A percentile compares a stretch with the other conserved stretches of the same genome.
phyloP scores from a whole-genome alignment of 2,797 vertebrate genomes.

The Crypturellus tataupa region DNA sequence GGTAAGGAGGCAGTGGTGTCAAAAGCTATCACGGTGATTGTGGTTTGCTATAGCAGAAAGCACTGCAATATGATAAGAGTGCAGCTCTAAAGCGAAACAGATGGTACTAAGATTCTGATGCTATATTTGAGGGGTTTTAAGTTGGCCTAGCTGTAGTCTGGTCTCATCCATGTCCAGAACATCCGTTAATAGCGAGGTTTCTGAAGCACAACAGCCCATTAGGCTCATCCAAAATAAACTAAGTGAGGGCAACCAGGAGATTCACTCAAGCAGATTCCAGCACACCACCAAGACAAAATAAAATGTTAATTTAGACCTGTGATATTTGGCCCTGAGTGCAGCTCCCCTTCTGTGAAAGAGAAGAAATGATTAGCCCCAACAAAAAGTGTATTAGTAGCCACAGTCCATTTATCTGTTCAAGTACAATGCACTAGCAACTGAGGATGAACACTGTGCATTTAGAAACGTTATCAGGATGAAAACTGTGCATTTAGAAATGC shows the following conservation, averaged over 20 bases:
- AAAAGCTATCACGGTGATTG: neutral
- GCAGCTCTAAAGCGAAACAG: neutral
- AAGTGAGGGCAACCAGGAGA: neutral
- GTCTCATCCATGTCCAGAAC: neutral
- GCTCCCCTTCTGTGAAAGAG: neutral
- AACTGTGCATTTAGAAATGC: constrained; percentile 18
- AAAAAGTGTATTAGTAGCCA: neutral
- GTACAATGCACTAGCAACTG: neutral
- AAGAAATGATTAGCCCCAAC: neutral
- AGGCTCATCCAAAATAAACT: constrained; percentile 1
- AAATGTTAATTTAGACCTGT: neutral
- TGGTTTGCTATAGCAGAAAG: neutral
- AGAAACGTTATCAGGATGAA: constrained; percentile 31
- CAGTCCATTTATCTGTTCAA: constrained; percentile 25
- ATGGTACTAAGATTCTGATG: neutral
- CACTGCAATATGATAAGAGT: neutral
- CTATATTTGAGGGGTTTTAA: neutral
- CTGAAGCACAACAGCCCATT: neutral
- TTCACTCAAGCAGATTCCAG: constrained; percentile 42
- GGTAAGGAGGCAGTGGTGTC: neutral
- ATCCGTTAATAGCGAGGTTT: neutral
- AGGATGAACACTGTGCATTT: neutral
- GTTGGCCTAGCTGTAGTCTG: neutral
- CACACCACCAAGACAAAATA: neutral
- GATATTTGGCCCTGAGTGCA: neutral